phyloP scores from a whole-genome alignment of 2,113 vertebrate genomes.

The Pao palembangensis region DNA sequence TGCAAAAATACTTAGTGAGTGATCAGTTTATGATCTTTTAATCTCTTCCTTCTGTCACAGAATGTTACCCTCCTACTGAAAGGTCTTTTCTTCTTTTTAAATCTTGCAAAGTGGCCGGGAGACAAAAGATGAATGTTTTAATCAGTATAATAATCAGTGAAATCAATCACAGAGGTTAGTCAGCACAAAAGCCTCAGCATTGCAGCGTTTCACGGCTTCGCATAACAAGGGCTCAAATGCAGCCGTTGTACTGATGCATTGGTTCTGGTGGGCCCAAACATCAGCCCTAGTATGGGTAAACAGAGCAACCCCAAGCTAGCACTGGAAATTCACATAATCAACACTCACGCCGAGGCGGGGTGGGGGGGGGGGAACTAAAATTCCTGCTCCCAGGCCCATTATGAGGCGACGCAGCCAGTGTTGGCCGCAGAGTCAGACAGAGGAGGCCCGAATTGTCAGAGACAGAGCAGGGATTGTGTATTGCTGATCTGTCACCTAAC shows the following conservation, averaged over 20 bases:
- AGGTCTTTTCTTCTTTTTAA: too few species aligned
- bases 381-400: conserved; percentile 63
- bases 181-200: too few species aligned
- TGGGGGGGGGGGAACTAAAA: conserved; percentile 37
- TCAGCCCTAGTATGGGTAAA: conserved; percentile 17
- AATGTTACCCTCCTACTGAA: too few species aligned
- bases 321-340: conserved; percentile 51
- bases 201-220: too few species aligned
- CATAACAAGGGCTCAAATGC: too few species aligned
- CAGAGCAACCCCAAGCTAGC: conserved; percentile 13
- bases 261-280: conserved; percentile 1
- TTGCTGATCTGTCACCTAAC: conserved; percentile 68
- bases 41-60: too few species aligned
- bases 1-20: too few species aligned
- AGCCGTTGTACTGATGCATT: background rate
- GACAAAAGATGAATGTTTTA: too few species aligned
- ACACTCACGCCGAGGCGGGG: conserved; percentile 32
- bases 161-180: too few species aligned
- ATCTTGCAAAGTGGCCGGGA: too few species aligned
- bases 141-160: too few species aligned
- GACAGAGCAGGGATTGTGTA: conserved; percentile 70
- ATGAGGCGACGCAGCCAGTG: conserved; percentile 39
- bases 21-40: too few species aligned
- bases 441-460: conserved; percentile 55
- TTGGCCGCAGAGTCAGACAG: conserved; percentile 44